phyloP scores from a whole-genome alignment of 2,113 vertebrate species.

The Peromyscus leucopus region DNA sequence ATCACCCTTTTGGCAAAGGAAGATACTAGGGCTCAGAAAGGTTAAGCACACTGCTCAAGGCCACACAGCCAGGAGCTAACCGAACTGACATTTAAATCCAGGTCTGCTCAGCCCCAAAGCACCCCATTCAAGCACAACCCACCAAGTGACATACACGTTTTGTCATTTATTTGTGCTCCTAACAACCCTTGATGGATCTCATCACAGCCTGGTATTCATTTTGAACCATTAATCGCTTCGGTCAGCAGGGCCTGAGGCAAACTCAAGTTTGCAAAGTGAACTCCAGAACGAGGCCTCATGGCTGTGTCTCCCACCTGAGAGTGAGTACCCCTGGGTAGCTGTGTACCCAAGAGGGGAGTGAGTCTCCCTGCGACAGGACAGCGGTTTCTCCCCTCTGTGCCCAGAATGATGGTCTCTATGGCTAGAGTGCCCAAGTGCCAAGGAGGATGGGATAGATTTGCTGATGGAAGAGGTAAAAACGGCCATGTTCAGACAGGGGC shows the following conservation, averaged over 20 bases:
- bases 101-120: background rate
- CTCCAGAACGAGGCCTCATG: conserved; percentile 15
- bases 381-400: background rate
- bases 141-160: background rate
- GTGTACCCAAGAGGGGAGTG: background rate
- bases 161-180: background rate
- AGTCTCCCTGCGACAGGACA: background rate
- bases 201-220: background rate
- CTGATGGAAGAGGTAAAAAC: background rate
- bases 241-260: background rate
- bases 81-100: conserved; percentile 11
- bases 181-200: background rate
- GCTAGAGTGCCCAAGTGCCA: background rate
- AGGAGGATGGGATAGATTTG: background rate
- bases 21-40: background rate
- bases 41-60: background rate
- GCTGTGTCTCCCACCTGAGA: background rate
- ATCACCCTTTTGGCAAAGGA: conserved; percentile 4
- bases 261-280: background rate
- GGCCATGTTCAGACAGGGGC: background rate
- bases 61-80: background rate
- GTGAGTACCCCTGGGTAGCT: background rate
- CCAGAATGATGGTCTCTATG: background rate
- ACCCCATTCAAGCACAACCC: background rate
- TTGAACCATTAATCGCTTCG: conserved; percentile 51